Conservation (phyloP, 2,888 invertebrate species). For the Monopis laevigella region DNA sequence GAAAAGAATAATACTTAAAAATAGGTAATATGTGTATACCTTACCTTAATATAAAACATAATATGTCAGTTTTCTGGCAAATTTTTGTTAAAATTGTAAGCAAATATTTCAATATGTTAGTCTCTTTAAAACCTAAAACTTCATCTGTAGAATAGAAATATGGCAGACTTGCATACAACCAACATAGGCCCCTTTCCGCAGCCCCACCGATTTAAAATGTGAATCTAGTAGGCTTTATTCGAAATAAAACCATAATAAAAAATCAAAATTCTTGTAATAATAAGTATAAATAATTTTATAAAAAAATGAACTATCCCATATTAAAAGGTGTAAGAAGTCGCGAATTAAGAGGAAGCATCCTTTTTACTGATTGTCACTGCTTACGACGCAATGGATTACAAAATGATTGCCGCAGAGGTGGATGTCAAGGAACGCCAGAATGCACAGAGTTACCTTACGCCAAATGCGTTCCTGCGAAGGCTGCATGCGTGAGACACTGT, state of each 20-base stretch:
- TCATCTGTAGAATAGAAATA: too few species aligned
- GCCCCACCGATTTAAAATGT: too few species aligned
- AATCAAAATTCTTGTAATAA: conserved; percentile 4
- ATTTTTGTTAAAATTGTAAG: too few species aligned
- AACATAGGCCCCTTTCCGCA: too few species aligned
- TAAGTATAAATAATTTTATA: neutral
- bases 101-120: too few species aligned
- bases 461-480: conserved; percentile 36
- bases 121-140: too few species aligned
- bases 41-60: too few species aligned
- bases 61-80: too few species aligned
- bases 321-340: conserved; percentile 57
- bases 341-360: conserved; percentile 62
- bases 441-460: conserved; percentile 42
- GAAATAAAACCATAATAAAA: neutral
- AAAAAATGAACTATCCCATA: neutral
- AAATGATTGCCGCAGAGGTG: conserved; percentile 64
- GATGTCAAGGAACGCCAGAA: conserved; percentile 45
- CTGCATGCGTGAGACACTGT: conserved; percentile 40
- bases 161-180: too few species aligned
- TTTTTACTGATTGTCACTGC: conserved; percentile 68
- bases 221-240: too few species aligned
- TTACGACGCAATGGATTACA: conserved; percentile 69
- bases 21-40: too few species aligned
- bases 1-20: too few species aligned